Evolutionary conservation across 2,888 invertebrate genomes (phyloP).

Genomic region (Carabus problematicus): DNA sequence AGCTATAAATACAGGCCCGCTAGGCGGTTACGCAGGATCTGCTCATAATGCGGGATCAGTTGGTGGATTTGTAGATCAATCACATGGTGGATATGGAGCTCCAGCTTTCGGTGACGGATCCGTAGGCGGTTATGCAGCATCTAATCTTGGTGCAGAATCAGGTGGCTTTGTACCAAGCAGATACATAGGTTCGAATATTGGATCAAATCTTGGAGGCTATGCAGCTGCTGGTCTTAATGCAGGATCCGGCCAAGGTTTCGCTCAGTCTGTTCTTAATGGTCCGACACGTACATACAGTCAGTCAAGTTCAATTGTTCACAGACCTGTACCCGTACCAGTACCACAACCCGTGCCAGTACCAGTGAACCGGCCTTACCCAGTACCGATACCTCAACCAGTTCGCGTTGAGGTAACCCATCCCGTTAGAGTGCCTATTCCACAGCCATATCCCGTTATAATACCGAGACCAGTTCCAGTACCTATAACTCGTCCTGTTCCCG

Average conservation of each 20-base stretch:
- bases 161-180: too few relatives aligned
- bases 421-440: slow-evolving; percentile 24
- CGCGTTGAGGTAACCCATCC: slow-evolving; percentile 16
- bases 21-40: too few relatives aligned
- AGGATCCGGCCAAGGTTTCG: too few relatives aligned
- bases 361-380: slow-evolving; percentile 17
- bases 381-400: slow-evolving; percentile 14
- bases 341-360: slow-evolving; percentile 27
- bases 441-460: slow-evolving; percentile 13
- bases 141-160: too few relatives aligned
- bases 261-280: background rate
- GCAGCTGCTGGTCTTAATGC: too few relatives aligned
- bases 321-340: slow-evolving; percentile 15
- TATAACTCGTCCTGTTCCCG: slow-evolving; percentile 15
- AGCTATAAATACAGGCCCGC: too few relatives aligned
- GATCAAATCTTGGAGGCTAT: too few relatives aligned
- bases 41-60: background rate
- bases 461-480: slow-evolving; percentile 11
- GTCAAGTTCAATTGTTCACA: background rate
- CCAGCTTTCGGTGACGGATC: background rate
- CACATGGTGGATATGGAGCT: background rate
- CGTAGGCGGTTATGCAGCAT: too few relatives aligned
- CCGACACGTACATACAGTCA: slow-evolving; percentile 4
- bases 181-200: too few relatives aligned
- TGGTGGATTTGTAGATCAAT: background rate